Conservation (phyloP, 2,888 invertebrate species). For the Drosophila tanythrix region DNA sequence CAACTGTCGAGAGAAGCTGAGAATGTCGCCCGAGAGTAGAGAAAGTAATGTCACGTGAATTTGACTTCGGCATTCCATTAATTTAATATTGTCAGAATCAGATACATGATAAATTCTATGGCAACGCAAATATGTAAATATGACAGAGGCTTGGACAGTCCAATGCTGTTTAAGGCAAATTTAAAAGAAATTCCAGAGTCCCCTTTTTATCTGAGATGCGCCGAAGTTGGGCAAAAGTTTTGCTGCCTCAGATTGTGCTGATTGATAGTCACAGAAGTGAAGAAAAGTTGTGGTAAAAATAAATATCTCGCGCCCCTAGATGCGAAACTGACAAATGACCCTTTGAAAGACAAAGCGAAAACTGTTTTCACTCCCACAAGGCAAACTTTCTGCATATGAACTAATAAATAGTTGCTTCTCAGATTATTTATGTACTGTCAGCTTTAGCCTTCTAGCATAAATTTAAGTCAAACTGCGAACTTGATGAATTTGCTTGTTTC, state of each 20-base stretch:
- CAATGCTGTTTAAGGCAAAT: conserved; percentile 23
- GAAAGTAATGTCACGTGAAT: conserved; percentile 10
- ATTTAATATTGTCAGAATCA: conserved; percentile 37
- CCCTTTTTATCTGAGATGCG: conserved; percentile 19
- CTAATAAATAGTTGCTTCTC: conserved; percentile 24
- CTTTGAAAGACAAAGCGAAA: conserved; percentile 27
- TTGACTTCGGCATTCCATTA: conserved; percentile 23
- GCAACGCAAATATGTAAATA: conserved; percentile 39
- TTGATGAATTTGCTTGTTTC: not conserved
- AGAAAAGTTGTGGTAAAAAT: conserved; percentile 36
- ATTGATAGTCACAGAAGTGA: conserved; percentile 46
- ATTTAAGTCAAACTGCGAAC: conserved; percentile 6
- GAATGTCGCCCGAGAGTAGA: not conserved
- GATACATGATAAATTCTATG: conserved; percentile 22
- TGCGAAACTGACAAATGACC: conserved; percentile 47
- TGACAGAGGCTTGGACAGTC: conserved; percentile 23
- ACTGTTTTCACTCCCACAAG: conserved; percentile 19
- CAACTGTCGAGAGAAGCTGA: not conserved
- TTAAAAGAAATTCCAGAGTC: conserved; percentile 19
- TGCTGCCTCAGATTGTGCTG: conserved; percentile 52
- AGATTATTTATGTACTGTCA: conserved; percentile 10
- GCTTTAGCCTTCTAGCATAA: not conserved
- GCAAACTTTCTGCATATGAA: conserved; percentile 5
- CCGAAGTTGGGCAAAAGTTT: conserved; percentile 30
- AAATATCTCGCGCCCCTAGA: conserved; percentile 27